Conservation (phyloP, 2,113 vertebrate genomes). For the Tursiops truncatus region DNA sequence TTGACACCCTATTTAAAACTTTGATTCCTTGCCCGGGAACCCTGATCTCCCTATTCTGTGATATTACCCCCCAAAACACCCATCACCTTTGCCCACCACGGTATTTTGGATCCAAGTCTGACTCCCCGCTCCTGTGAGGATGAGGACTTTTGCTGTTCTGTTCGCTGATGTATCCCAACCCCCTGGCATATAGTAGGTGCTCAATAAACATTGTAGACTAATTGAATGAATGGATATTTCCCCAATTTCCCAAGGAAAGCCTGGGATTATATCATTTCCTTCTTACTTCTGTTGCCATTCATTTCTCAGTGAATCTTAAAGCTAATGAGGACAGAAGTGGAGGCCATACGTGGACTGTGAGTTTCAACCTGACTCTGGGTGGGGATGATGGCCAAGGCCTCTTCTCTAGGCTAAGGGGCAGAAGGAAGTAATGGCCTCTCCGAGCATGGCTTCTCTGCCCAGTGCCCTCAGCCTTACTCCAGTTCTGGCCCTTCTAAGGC, state of each 20-base stretch:
- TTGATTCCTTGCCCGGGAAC: neutral
- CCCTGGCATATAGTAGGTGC: neutral
- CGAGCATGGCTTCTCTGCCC: neutral
- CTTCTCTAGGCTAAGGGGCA: neutral
- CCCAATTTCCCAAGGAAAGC: neutral
- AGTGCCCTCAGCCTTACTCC: fast-evolving
- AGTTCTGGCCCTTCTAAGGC: too few species aligned
- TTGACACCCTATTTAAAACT: neutral
- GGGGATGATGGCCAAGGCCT: neutral
- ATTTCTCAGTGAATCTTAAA: neutral
- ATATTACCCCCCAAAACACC: neutral
- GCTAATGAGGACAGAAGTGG: neutral
- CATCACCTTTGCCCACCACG: neutral
- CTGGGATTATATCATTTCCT: neutral
- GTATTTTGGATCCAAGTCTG: neutral
- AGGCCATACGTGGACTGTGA: fast-evolving
- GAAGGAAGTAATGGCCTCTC: neutral
- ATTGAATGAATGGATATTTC: neutral
- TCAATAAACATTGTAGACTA: neutral
- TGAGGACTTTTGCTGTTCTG: neutral
- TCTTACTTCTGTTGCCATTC: neutral
- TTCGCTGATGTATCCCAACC: neutral
- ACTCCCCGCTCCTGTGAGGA: neutral
- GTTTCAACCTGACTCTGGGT: neutral
- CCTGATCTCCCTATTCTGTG: neutral